These are phyloP conservation scores for Nyleta sp. DNA, from an alignment of 2,888 invertebrate species.

Conservation along the genomic window DNA sequence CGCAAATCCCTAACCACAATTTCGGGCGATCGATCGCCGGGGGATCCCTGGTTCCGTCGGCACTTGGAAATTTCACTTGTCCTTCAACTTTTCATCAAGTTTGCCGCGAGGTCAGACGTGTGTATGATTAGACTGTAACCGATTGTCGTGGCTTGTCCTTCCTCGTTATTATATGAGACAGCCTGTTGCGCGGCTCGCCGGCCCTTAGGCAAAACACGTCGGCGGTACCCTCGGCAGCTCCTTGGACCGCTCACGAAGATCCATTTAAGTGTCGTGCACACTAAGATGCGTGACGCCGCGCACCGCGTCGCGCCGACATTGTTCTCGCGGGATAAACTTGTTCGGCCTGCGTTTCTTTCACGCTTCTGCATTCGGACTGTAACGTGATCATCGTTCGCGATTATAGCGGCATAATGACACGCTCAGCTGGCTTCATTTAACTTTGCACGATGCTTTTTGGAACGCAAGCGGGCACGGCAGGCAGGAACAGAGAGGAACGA, in stretches of 20 bases:
- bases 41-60: too few relatives aligned
- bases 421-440: constrained; percentile 25
- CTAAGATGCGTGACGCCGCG: constrained; percentile 57
- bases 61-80: constrained; percentile 28
- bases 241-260: constrained; percentile 63
- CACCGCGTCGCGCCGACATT: constrained; percentile 44
- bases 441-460: neutral
- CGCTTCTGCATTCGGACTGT: constrained; percentile 41
- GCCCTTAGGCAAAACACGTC: constrained; percentile 66
- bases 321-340: constrained; percentile 56
- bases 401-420: constrained; percentile 32
- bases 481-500: too few relatives aligned
- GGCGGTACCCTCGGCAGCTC: constrained; percentile 53
- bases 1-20: too few relatives aligned
- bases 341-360: constrained; percentile 50
- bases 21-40: too few relatives aligned
- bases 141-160: constrained; percentile 60
- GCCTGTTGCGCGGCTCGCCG: constrained; percentile 61
- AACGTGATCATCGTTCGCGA: constrained; percentile 44
- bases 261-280: constrained; percentile 63
- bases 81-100: constrained; percentile 54
- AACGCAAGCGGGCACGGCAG: too few relatives aligned
- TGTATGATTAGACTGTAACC: constrained; percentile 59
- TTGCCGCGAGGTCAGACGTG: constrained; percentile 50
- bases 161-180: constrained; percentile 62